Conservation (phyloP, 2,797 vertebrate species). For the Odontamblyopus lacepedii region DNA sequence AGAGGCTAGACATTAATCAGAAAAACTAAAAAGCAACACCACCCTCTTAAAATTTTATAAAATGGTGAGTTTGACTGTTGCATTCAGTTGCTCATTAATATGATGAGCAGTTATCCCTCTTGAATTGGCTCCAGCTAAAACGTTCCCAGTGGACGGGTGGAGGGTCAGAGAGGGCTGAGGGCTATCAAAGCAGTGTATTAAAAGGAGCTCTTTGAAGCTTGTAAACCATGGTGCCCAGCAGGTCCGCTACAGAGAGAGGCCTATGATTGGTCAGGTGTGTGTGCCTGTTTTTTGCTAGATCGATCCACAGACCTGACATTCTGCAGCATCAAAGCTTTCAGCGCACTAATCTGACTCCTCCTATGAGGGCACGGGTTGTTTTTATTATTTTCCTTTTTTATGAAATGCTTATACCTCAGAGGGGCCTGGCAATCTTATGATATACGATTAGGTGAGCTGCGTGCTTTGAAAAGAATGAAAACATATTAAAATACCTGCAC, state of each 20-base stretch:
- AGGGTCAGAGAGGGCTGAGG: constrained; percentile 72
- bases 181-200: constrained; percentile 80
- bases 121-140: constrained; percentile 67
- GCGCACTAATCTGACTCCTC: constrained; percentile 91
- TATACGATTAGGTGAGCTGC: constrained; percentile 27
- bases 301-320: constrained; percentile 91
- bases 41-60: constrained; percentile 1
- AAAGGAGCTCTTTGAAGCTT: constrained; percentile 87
- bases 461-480: constrained; percentile 53
- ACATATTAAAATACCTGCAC: constrained; percentile 49
- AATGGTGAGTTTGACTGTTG: constrained; percentile 21
- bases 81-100: constrained; percentile 61
- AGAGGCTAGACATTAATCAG: background rate
- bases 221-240: constrained; percentile 83
- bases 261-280: constrained; percentile 90
- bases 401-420: constrained; percentile 59
- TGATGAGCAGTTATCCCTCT: constrained; percentile 67
- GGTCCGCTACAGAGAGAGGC: constrained; percentile 88
- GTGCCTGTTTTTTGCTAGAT: constrained; percentile 83
- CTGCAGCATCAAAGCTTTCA: constrained; percentile 91
- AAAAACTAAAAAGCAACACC: background rate
- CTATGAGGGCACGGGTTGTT: constrained; percentile 86
- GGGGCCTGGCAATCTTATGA: constrained; percentile 44
- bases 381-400: constrained; percentile 68
- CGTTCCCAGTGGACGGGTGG: constrained; percentile 63